Evolutionary conservation across 1,140 invertebrate species (phyloP).

Genomic region (Coptotermes formosanus): DNA sequence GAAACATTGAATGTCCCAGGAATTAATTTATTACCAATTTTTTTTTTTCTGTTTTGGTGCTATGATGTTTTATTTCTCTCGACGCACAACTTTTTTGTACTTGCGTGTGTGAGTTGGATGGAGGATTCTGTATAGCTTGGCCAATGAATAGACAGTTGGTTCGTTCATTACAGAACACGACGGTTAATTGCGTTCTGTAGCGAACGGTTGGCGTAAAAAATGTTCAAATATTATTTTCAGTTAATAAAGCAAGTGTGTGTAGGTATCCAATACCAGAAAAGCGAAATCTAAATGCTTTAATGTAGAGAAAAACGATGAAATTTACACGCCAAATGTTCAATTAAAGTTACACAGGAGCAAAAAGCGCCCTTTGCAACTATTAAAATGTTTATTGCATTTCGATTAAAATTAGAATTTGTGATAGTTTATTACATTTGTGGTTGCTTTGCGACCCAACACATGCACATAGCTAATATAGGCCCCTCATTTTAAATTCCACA

Average conservation of each 20-base stretch:
- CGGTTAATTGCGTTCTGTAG: neutral
- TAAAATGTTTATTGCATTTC: neutral
- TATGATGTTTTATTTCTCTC: neutral
- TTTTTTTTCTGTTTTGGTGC: neutral
- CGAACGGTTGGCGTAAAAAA: neutral
- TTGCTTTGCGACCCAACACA: neutral
- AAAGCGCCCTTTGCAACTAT: neutral
- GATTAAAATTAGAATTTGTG: conserved; percentile 1
- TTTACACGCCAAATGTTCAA: neutral
- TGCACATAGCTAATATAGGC: neutral
- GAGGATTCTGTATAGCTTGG: neutral
- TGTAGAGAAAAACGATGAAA: neutral
- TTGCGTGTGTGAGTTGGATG: neutral
- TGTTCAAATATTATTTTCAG: neutral
- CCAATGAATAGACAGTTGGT: neutral
- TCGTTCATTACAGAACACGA: neutral
- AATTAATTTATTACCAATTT: conserved; percentile 2
- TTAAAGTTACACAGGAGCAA: neutral
- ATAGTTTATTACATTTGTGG: neutral
- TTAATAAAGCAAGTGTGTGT: neutral
- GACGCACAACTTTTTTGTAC: neutral
- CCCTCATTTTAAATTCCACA: neutral
- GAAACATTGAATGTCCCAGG: neutral
- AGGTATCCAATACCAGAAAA: neutral
- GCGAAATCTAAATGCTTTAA: neutral